Evolutionary conservation across 2,888 invertebrate species (phyloP).

Genomic region (Psylliodes chrysocephalus): DNA sequence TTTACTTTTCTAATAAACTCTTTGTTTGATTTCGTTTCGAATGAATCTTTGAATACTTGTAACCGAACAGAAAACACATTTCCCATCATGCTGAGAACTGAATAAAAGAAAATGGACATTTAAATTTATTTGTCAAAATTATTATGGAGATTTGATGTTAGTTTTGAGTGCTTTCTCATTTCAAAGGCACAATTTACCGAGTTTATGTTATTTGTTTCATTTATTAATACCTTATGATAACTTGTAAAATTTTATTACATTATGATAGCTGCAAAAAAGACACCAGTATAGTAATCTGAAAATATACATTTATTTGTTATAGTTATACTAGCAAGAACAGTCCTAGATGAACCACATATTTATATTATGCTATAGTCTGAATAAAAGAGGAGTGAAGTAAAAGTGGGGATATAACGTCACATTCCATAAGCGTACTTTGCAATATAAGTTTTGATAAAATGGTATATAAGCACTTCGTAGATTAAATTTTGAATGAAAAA

Average conservation of each 20-base stretch:
- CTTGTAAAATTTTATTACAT: not conserved
- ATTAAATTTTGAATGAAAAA: too few species aligned
- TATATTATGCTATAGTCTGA: too few species aligned
- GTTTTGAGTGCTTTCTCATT: constrained; percentile 35
- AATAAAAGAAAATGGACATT: constrained; percentile 37
- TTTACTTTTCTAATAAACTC: constrained; percentile 40
- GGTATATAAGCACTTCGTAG: too few species aligned
- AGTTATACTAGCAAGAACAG: too few species aligned
- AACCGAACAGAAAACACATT: constrained; percentile 32
- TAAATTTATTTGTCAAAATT: constrained; percentile 36
- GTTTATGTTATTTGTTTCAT: constrained; percentile 17
- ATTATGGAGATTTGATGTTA: constrained; percentile 28
- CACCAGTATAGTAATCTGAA: too few species aligned
- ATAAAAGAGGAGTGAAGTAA: too few species aligned
- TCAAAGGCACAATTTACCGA: constrained; percentile 8
- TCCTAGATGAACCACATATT: too few species aligned
- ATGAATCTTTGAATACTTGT: constrained; percentile 33
- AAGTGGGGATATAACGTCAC: too few species aligned
- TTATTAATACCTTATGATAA: constrained; percentile 27
- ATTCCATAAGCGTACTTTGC: too few species aligned
- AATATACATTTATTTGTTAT: too few species aligned
- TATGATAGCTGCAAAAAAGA: not conserved
- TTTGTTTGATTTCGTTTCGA: constrained; percentile 39
- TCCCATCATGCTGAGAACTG: constrained; percentile 35
- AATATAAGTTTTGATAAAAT: too few species aligned